Percentiles rank a stretch among this genome's conserved stretches.
phyloP scores from a whole-genome alignment of 2,113 vertebrate genomes.

The Gambusia affinis region DNA sequence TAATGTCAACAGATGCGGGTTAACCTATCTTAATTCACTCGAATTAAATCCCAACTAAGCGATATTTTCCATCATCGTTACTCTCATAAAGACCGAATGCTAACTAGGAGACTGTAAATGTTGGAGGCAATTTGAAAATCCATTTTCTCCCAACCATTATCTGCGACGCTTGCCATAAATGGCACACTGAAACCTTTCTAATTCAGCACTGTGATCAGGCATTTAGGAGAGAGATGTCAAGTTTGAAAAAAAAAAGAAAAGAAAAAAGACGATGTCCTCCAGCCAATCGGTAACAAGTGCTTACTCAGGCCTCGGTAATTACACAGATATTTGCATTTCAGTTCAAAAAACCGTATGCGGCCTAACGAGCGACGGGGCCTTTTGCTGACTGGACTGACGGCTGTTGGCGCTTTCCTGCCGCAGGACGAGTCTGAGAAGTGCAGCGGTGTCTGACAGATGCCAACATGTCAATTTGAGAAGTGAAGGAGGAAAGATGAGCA shows the following conservation, averaged over 20 bases:
- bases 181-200: constrained; percentile 58
- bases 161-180: constrained; percentile 50
- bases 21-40: constrained; percentile 1
- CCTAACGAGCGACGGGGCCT: constrained; percentile 56
- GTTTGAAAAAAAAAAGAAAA: constrained; percentile 7
- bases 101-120: constrained; percentile 57
- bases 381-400: constrained; percentile 37
- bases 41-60: constrained; percentile 17
- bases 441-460: constrained; percentile 38
- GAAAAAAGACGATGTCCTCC: constrained; percentile 41
- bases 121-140: constrained; percentile 73
- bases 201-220: constrained; percentile 62
- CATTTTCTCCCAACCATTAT: constrained; percentile 71
- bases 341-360: constrained; percentile 46
- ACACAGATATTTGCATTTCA: constrained; percentile 69
- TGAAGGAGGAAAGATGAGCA: constrained; percentile 41
- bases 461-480: constrained; percentile 54
- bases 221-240: constrained; percentile 59
- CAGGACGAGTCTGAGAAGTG: constrained; percentile 36
- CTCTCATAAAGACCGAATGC: constrained; percentile 56
- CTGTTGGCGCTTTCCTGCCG: constrained; percentile 32
- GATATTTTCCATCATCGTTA: constrained; percentile 28
- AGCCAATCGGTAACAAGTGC: constrained; percentile 60
- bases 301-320: constrained; percentile 61
- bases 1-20: constrained; percentile 31